Percentiles rank a stretch among this genome's conserved stretches.
Evolutionary conservation across 1,140 invertebrate genomes (phyloP).

Genomic region (Drosophila sturtevanti): DNA sequence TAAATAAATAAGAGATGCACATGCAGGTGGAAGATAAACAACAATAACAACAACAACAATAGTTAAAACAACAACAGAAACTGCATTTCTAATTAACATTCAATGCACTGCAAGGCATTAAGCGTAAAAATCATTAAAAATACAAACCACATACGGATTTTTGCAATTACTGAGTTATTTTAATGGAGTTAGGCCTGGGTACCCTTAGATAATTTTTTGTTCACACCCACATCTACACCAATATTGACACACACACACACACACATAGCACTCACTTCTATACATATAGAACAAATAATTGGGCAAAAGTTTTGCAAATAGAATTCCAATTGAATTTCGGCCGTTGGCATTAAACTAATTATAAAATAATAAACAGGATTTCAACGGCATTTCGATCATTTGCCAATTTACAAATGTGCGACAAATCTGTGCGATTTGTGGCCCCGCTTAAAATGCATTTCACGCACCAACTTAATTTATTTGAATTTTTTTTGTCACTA

Average conservation of each 20-base stretch:
- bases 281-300: background rate
- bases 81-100: slow-evolving; percentile 71
- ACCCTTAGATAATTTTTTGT: slow-evolving; percentile 11
- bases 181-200: slow-evolving; percentile 6
- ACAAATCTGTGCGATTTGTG: slow-evolving; percentile 67
- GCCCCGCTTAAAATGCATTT: slow-evolving; percentile 62
- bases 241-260: background rate
- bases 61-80: slow-evolving; percentile 7
- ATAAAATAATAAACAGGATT: slow-evolving; percentile 79
- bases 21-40: slow-evolving; percentile 17
- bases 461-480: slow-evolving; percentile 69
- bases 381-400: slow-evolving; percentile 63
- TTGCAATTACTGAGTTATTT: slow-evolving; percentile 16
- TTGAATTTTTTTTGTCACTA: slow-evolving; percentile 51
- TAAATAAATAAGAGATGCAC: slow-evolving; percentile 46
- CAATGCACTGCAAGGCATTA: slow-evolving; percentile 25
- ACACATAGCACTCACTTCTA: slow-evolving; percentile 11
- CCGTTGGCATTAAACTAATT: slow-evolving; percentile 65
- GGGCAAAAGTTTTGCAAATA: slow-evolving; percentile 14
- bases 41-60: slow-evolving; percentile 2
- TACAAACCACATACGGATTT: slow-evolving; percentile 41
- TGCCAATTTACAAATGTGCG: slow-evolving; percentile 71
- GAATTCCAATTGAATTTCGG: slow-evolving; percentile 61
- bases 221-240: background rate
- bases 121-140: slow-evolving; percentile 53